Evolutionary conservation across 1,140 invertebrate genomes (phyloP).

Genomic region (Lasaia peninsularis): DNA sequence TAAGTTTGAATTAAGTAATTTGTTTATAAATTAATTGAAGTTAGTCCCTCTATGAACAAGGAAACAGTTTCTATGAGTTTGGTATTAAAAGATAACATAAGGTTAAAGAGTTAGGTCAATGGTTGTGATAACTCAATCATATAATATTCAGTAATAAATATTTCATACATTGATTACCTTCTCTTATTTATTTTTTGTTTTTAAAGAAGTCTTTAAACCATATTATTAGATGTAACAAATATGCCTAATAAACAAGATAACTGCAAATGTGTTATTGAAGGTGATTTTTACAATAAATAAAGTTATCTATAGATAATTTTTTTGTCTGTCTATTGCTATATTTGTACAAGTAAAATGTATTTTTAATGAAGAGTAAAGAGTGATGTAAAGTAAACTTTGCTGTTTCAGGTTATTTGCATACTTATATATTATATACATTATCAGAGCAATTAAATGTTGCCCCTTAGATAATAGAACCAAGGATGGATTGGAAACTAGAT

Average conservation of each 20-base stretch:
- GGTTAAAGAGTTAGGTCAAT: conserved; percentile 71
- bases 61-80: conserved; percentile 30
- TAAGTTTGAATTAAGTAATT: no score
- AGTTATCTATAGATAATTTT: not conserved
- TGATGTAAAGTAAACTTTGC: conserved; percentile 16
- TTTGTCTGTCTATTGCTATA: not conserved
- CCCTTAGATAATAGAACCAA: conserved; percentile 15
- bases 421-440: conserved; percentile 6
- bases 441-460: conserved; percentile 13
- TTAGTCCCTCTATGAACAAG: not conserved
- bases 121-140: conserved; percentile 57
- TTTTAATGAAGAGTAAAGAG: conserved; percentile 1
- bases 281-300: not conserved
- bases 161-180: conserved; percentile 5
- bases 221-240: no score
- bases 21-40: not conserved
- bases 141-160: conserved; percentile 51
- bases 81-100: conserved; percentile 61
- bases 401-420: conserved; percentile 5
- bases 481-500: conserved; percentile 7
- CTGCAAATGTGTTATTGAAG: not conserved
- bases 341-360: conserved; percentile 3
- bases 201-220: no score
- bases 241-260: no score
- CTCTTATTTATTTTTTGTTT: not conserved